phyloP scores from a whole-genome alignment of 2,113 vertebrate genomes.

The Brevimyrus niger region DNA sequence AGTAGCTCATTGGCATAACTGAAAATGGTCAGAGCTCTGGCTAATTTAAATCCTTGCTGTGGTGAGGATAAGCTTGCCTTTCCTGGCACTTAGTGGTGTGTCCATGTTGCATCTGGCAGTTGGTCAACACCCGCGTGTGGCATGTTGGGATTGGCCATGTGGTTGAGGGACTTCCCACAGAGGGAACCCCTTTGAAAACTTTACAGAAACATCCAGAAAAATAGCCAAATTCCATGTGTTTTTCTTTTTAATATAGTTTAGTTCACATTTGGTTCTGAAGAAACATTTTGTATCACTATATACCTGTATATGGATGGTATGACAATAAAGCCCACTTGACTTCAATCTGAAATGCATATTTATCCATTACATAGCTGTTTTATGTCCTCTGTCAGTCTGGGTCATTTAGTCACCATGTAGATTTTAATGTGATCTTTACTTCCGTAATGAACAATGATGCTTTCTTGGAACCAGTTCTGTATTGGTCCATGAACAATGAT shows the following conservation, averaged over 20 bases:
- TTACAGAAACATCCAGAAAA: neutral
- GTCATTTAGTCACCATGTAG: neutral
- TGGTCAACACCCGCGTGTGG: neutral
- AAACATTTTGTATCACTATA: neutral
- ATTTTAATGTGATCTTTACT: neutral
- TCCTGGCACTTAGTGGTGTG: neutral
- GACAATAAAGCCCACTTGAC: neutral
- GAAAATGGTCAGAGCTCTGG: neutral
- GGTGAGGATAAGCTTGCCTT: neutral
- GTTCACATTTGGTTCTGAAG: neutral
- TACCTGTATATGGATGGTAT: neutral
- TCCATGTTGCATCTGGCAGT: neutral
- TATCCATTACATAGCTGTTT: neutral
- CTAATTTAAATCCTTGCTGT: neutral
- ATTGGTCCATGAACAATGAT: neutral
- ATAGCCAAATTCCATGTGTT: neutral
- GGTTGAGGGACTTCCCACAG: neutral
- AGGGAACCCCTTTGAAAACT: neutral
- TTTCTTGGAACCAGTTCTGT: neutral
- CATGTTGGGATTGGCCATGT: neutral
- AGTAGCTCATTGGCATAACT: neutral
- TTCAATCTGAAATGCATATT: neutral
- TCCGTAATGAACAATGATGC: neutral
- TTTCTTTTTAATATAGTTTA: neutral
- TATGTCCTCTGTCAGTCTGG: neutral